These are phyloP conservation scores for Acleris emargana DNA, from an alignment of 2,888 invertebrate species.

Conservation along the genomic window DNA sequence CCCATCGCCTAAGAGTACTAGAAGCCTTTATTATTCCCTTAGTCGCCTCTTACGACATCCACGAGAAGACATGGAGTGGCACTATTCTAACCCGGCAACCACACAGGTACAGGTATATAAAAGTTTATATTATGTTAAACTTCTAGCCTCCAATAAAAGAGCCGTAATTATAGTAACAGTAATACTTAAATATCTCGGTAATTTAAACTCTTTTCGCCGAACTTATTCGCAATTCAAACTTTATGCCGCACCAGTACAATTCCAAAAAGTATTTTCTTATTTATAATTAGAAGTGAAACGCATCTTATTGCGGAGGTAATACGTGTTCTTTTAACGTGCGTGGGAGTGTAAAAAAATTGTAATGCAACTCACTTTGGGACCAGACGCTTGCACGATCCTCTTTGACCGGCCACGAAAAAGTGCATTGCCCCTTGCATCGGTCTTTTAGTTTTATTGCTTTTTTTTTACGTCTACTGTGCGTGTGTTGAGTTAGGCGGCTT, in stretches of 20 bases:
- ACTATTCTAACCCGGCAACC: too few relatives aligned
- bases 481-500: conserved; percentile 72
- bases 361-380: conserved; percentile 65
- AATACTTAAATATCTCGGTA: too few relatives aligned
- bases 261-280: conserved; percentile 17
- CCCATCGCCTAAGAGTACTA: too few relatives aligned
- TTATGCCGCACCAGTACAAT: conserved; percentile 12
- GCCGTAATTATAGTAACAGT: too few relatives aligned
- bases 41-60: too few relatives aligned
- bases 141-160: not conserved
- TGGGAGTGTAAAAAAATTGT: conserved; percentile 50
- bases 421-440: conserved; percentile 70
- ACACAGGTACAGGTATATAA: too few relatives aligned
- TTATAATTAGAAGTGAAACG: not conserved
- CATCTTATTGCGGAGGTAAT: conserved; percentile 24
- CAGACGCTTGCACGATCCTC: conserved; percentile 60
- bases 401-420: conserved; percentile 72
- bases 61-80: too few relatives aligned
- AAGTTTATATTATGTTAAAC: too few relatives aligned
- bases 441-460: conserved; percentile 57
- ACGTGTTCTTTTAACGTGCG: conserved; percentile 40
- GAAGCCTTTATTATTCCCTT: too few relatives aligned
- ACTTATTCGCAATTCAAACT: conserved; percentile 36
- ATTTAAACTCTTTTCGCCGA: conserved; percentile 1
- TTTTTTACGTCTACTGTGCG: conserved; percentile 65